phyloP scores from a whole-genome alignment of 2,797 vertebrate species.

The Euthynnus affinis region DNA sequence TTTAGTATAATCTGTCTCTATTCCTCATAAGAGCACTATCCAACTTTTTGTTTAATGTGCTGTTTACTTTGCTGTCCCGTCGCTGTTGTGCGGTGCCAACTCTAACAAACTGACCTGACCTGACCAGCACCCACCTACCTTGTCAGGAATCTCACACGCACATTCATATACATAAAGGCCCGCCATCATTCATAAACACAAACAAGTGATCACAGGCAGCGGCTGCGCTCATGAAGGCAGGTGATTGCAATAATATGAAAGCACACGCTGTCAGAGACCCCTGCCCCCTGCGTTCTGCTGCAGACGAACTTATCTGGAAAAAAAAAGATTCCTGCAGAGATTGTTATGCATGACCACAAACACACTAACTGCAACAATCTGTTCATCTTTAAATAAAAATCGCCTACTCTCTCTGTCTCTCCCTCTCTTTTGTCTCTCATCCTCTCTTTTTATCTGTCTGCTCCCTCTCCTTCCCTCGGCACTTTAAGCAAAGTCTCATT shows the following conservation, averaged over 20 bases:
- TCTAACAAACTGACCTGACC: conserved; percentile 65
- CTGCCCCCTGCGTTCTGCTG: not conserved
- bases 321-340: conserved; percentile 32
- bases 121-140: conserved; percentile 53
- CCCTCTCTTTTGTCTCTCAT: no score
- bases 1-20: conserved; percentile 46
- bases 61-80: conserved; percentile 58
- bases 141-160: conserved; percentile 62
- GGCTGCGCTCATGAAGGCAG: conserved; percentile 16
- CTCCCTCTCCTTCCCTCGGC: not conserved
- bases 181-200: conserved; percentile 21
- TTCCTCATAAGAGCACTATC: conserved; percentile 65
- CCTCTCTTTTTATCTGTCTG: not conserved
- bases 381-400: conserved; percentile 52
- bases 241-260: conserved; percentile 14
- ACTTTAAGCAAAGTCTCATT: not conserved
- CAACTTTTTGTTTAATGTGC: conserved; percentile 55
- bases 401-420: not conserved
- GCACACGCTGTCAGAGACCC: not conserved
- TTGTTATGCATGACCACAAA: conserved; percentile 43
- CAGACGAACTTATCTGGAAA: conserved; percentile 50
- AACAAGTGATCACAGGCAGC: conserved; percentile 19
- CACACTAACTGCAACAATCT: conserved; percentile 52
- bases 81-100: conserved; percentile 62
- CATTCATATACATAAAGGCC: conserved; percentile 23